Base-by-base conservation (phyloP, 2,797 vertebrate genomes). In the Channa striata region DNA sequence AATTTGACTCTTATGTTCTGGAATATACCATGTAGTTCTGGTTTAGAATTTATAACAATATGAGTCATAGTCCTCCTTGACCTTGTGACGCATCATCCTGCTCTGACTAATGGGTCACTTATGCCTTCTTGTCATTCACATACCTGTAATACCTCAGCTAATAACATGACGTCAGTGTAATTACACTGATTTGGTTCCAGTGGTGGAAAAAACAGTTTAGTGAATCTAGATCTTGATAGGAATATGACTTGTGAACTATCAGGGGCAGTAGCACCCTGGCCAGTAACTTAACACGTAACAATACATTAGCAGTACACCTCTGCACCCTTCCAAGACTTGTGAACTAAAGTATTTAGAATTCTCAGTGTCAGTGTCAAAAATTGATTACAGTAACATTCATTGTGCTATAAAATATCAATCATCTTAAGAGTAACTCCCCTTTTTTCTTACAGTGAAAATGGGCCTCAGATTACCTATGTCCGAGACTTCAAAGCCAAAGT, bases 401-500 rank as follows among this genome's bases (percentile, higher is more conserved):
- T 39, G 4, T 46, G 16, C 10, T 47, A 36, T 30, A 52, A 21
- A 8, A 19, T 34, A 16, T 57, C 14, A 11, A 11, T 48, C 6
- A 1, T 19, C 12, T 17, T 23, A 6, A 39, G 4, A 42, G 16
- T 33, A 14, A 49, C 9, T 57, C 1, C 42, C 11, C 6, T 51
- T 47, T 62, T 12, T 40, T 16, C 23, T 62, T 14, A 39, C 80
- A 93, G 98, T 87, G 97, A 98, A 93, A 99, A 99, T 8, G 97
- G 98, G 51, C 97, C 98, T 60, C 97, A 98, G 89, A 99, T 99
- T 82, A 97, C 98, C 9, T 99, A 99, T 4, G 98, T 99, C 57
- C 93, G 98, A 37, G 98, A 99, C 78, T 99, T 99, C 89, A 99
- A 98, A 91, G 97, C 98, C 84, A 99, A 99, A 91, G 96, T 99